Percentiles rank a stretch among this genome's conserved stretches.
Evolutionary conservation across 2,113 vertebrate genomes (phyloP).

Genomic region (Phaethornis superciliosus): DNA sequence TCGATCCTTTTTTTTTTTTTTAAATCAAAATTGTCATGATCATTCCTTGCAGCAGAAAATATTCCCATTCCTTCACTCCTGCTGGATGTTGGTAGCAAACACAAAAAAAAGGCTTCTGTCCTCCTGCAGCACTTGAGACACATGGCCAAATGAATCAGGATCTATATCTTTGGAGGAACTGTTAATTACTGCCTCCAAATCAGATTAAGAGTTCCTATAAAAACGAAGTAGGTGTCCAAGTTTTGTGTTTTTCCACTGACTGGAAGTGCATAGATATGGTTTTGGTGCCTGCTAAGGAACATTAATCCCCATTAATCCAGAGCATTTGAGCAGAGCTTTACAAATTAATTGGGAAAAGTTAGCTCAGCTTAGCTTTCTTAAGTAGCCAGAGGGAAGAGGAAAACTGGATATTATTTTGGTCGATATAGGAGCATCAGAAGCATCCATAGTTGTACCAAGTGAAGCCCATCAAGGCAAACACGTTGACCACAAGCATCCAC

Average conservation of each 20-base stretch:
- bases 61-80: background rate
- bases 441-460: background rate
- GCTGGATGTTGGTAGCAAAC: background rate
- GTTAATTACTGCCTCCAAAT: background rate
- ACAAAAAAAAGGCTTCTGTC: background rate
- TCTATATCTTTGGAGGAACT: conserved; percentile 20
- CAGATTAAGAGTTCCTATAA: background rate
- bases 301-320: background rate
- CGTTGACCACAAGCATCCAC: no score
- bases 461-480: background rate
- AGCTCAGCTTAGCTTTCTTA: background rate
- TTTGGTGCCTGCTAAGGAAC: background rate
- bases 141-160: background rate
- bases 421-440: background rate
- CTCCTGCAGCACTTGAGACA: background rate
- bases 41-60: background rate
- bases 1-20: background rate
- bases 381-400: background rate
- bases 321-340: fast-evolving
- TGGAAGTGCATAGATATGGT: background rate
- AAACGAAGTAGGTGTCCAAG: background rate
- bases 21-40: background rate
- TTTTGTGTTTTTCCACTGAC: background rate
- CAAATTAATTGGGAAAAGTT: background rate
- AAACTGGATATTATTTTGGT: background rate